These are phyloP conservation scores for Henricia sp. DNA, from an alignment of 53 echinoderm and acorn worm species.

Conservation along the genomic window DNA sequence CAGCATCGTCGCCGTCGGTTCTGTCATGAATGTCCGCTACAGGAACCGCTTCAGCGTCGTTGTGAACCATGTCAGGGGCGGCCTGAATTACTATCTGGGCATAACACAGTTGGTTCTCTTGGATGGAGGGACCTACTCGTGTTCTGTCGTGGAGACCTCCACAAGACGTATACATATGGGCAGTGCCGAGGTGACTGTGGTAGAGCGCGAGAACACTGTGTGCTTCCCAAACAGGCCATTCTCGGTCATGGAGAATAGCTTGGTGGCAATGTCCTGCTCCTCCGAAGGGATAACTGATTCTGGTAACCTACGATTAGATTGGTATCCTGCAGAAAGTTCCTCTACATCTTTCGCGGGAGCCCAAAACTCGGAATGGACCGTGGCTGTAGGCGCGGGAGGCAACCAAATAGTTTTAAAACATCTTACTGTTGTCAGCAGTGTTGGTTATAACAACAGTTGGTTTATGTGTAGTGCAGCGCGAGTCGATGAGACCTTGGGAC, in stretches of 20 bases:
- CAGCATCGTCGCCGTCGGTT: background rate
- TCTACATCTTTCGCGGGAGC: background rate
- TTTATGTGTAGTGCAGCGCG: conserved; percentile 20
- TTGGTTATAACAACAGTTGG: conserved; percentile 20
- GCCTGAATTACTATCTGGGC: background rate
- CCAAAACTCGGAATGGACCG: background rate
- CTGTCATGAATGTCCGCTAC: background rate
- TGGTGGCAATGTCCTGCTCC: conserved; percentile 30
- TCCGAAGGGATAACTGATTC: conserved; percentile 3
- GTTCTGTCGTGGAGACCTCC: no score
- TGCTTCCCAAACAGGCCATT: conserved; percentile 18
- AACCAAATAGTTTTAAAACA: background rate
- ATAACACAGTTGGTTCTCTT: background rate
- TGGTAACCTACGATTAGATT: background rate
- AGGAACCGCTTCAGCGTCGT: background rate
- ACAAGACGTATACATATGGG: background rate
- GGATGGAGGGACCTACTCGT: background rate
- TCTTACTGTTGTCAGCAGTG: background rate
- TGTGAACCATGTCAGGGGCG: background rate
- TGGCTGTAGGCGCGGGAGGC: background rate
- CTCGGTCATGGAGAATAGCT: conserved; percentile 5
- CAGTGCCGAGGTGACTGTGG: background rate
- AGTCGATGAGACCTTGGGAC: background rate
- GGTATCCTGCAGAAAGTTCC: background rate
- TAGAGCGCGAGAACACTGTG: background rate